Base-by-base conservation (phyloP, 2,113 vertebrate genomes). In the Hydrochoerus hydrochaeris region DNA sequence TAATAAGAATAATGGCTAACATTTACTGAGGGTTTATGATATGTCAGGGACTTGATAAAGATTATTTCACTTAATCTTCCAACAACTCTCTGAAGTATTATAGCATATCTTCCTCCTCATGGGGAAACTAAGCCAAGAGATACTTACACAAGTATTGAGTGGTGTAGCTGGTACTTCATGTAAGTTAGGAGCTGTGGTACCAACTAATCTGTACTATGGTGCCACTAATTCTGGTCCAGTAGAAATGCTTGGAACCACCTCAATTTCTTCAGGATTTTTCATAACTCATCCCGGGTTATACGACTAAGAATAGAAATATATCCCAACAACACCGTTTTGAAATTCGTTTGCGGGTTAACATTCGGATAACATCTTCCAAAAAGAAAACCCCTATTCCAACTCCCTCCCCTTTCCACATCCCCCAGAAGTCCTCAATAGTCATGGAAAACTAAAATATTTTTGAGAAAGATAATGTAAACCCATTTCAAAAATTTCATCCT, bases 401-500 rank as follows among this genome's bases (percentile, higher is more conserved):
- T 94, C 88, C 89, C 1, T 62, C 19, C 4, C 75, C 22, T 17
- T 24, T 9, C 62, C 1, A 46, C 3, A 9, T 7, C 30, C 24
- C 44, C 46, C 57, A 71, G 16, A 80, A 98, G 90, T 97, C 88
- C 92, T 85, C 69, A 90, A 67, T 85, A 98, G 96, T 93, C 90
- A 57, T 97, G 85, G 58, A 90, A 97, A 98, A 96, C 91, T 94
- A 97, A 96, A 98, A 97, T 98, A 98, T 98, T 97, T 96, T 95
- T 97, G 95, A 98, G 97, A 69, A 97, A 98, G 93, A 95, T 97
- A 95, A 98, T 97, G 98, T 78, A 98, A 98, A 96, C 93, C 97
- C 95, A 98, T 98, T 96, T 96, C 97, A 88, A 94, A 97, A 98
- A 96, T 97, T 97, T 83, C 97, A 98, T 98, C 96, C 97, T 97